Evolutionary conservation across 2,797 vertebrate genomes (phyloP).

Genomic region (Craterocephalus amniculus): DNA sequence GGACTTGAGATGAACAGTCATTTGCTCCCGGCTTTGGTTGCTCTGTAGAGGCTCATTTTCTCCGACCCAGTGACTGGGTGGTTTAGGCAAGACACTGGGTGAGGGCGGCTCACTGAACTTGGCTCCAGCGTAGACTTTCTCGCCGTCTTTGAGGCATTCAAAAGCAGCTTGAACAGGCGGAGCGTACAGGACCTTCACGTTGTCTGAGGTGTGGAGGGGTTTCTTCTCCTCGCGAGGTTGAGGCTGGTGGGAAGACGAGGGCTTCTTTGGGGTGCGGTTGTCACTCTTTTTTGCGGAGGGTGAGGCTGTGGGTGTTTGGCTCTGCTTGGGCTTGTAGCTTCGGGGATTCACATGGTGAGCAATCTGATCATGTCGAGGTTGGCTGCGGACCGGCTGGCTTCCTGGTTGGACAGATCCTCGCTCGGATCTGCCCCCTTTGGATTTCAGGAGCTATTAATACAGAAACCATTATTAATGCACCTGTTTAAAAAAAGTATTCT

Average conservation of each 20-base stretch:
- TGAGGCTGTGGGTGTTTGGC: slow-evolving; percentile 55
- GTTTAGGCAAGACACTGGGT: slow-evolving; percentile 93
- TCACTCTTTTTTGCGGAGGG: slow-evolving; percentile 81
- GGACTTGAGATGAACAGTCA: slow-evolving; percentile 92
- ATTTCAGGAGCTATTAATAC: slow-evolving; percentile 71
- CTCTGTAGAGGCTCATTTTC: slow-evolving; percentile 71
- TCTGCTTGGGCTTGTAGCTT: slow-evolving; percentile 55
- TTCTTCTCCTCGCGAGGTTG: slow-evolving; percentile 80
- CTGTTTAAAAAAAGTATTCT: background rate
- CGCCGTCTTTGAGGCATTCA: slow-evolving; percentile 84
- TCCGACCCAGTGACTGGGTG: slow-evolving; percentile 95
- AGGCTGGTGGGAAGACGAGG: slow-evolving; percentile 55
- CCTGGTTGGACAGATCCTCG: slow-evolving; percentile 47
- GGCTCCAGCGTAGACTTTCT: slow-evolving; percentile 92
- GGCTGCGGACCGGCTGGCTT: slow-evolving; percentile 24
- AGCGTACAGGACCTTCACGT: slow-evolving; percentile 71
- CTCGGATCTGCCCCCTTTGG: slow-evolving; percentile 67
- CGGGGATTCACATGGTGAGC: slow-evolving; percentile 42
- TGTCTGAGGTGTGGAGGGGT: slow-evolving; percentile 82
- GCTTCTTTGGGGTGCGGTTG: slow-evolving; percentile 78
- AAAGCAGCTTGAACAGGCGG: slow-evolving; percentile 61
- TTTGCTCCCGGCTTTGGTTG: slow-evolving; percentile 88
- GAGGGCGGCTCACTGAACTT: slow-evolving; percentile 96
- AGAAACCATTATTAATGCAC: background rate
- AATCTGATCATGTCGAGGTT: slow-evolving; percentile 42